Evolutionary conservation across 2,888 invertebrate genomes (phyloP).

Genomic region (Eristalis tenax): DNA sequence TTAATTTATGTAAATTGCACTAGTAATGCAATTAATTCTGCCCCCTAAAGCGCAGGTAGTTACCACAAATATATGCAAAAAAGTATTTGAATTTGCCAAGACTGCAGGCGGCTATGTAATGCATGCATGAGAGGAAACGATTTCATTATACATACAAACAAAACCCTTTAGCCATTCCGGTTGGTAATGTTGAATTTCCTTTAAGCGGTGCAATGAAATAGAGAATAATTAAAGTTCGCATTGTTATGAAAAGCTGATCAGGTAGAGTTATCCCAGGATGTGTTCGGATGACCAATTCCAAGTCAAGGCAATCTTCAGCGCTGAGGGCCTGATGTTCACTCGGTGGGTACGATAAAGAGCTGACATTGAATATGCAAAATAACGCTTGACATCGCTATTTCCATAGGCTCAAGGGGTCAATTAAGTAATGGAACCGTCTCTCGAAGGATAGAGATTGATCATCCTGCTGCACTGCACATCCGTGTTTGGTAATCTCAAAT

Average conservation of each 20-base stretch:
- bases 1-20: background rate
- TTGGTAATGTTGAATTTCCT: background rate
- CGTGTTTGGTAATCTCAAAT: no score
- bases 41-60: background rate
- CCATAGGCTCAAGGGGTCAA: no score
- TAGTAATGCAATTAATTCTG: conserved; percentile 15
- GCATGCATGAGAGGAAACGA: background rate
- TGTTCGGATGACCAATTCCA: no score
- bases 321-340: no score
- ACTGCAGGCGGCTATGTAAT: conserved; percentile 13
- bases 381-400: no score
- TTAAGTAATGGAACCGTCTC: no score
- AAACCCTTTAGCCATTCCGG: background rate
- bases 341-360: no score
- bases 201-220: background rate
- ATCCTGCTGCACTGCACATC: no score
- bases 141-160: background rate
- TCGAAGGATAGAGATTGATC: no score
- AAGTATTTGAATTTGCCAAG: background rate
- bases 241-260: background rate
- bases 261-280: no score
- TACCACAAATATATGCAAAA: background rate
- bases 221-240: background rate
- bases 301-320: no score
- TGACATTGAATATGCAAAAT: no score